These are phyloP conservation scores for Gobiocypris rarus DNA, from an alignment of 2,113 vertebrate genomes.

Conservation along the genomic window DNA sequence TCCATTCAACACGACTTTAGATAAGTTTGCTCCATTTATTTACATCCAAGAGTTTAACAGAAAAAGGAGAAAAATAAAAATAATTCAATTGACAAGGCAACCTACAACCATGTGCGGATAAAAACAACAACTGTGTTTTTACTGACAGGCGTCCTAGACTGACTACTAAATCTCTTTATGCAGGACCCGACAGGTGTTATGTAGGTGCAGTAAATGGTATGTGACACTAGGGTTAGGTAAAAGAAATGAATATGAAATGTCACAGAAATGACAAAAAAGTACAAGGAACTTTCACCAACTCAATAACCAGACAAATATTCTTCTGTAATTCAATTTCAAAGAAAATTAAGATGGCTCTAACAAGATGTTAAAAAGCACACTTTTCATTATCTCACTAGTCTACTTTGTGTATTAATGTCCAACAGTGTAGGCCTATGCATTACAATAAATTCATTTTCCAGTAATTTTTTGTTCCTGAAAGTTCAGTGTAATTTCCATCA, in stretches of 20 bases:
- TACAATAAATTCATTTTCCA: background rate
- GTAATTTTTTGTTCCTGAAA: background rate
- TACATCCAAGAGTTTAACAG: background rate
- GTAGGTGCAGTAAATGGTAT: background rate
- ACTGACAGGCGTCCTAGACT: background rate
- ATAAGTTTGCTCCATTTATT: background rate
- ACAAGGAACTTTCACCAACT: background rate
- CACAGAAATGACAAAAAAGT: background rate
- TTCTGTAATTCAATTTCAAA: background rate
- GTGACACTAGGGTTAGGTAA: background rate
- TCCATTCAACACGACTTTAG: background rate
- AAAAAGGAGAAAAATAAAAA: no score
- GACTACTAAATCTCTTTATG: background rate
- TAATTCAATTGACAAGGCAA: background rate
- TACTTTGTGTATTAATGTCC: background rate
- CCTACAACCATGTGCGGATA: no score
- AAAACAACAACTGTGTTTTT: no score
- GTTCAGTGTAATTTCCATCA: background rate
- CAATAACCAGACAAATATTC: background rate
- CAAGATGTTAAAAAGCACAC: background rate
- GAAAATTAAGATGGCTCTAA: background rate
- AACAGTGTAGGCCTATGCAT: background rate
- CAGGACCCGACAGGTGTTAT: background rate
- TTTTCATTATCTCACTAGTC: background rate
- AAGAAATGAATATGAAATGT: no score